Percentiles rank a stretch among this genome's conserved stretches.
Evolutionary conservation across 2,113 vertebrate genomes (phyloP).

Genomic region (Pelusios castaneus): DNA sequence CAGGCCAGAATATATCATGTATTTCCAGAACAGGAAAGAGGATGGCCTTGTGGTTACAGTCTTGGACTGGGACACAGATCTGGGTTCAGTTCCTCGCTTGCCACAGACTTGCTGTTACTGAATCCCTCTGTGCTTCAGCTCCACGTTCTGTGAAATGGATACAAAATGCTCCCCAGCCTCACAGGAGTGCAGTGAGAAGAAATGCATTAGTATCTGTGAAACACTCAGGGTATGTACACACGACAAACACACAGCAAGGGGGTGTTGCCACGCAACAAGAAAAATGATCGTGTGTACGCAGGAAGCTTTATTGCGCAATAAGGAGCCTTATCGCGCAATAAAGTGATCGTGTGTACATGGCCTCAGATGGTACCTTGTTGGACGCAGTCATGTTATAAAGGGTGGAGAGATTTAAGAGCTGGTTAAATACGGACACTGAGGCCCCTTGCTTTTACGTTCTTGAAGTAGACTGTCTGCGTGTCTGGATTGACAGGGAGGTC

Average conservation of each 20-base stretch:
- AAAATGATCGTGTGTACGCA: no score
- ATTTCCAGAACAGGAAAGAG: neutral
- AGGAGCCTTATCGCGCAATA: no score
- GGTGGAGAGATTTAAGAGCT: neutral
- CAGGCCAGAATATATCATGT: neutral
- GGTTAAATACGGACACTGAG: neutral
- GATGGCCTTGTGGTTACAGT: neutral
- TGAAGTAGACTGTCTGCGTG: neutral
- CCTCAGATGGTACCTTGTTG: neutral
- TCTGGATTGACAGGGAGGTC: neutral
- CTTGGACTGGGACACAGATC: neutral
- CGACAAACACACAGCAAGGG: no score
- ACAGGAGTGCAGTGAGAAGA: slow-evolving; percentile 44
- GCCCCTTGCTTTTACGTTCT: neutral
- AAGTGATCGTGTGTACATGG: no score
- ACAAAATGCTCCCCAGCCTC: slow-evolving; percentile 32
- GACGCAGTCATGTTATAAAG: neutral
- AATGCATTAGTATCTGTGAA: slow-evolving; percentile 43
- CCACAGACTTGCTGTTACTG: slow-evolving; percentile 3
- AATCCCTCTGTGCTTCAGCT: slow-evolving; percentile 26
- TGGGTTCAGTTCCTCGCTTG: slow-evolving; percentile 51
- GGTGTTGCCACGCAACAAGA: no score
- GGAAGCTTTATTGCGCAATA: no score
- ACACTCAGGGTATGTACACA: no score
- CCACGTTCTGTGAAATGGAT: neutral